Evolutionary conservation across 2,797 vertebrate species (phyloP).

Genomic region (Miichthys miiuy): DNA sequence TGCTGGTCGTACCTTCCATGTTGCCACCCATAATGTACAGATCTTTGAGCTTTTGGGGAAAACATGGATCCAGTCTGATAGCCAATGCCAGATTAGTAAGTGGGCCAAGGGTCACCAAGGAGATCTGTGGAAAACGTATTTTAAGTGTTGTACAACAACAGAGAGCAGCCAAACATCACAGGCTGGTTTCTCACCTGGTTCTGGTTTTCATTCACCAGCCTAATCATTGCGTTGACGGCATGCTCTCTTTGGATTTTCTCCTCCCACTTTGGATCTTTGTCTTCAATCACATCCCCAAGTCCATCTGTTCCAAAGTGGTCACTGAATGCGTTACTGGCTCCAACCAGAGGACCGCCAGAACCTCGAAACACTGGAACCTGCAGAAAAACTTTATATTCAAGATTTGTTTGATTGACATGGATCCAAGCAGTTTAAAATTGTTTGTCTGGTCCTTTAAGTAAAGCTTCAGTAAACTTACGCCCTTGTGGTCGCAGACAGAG

Average conservation of each 20-base stretch:
- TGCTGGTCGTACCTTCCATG: slow-evolving; percentile 82
- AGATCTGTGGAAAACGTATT: slow-evolving; percentile 73
- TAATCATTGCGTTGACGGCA: slow-evolving; percentile 80
- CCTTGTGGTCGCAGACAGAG: slow-evolving; percentile 72
- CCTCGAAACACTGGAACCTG: slow-evolving; percentile 87
- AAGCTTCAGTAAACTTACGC: slow-evolving; percentile 61
- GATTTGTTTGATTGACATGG: not conserved
- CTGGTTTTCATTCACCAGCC: slow-evolving; percentile 80
- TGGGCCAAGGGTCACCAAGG: slow-evolving; percentile 85
- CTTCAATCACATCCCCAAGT: slow-evolving; percentile 82
- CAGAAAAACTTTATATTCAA: not conserved
- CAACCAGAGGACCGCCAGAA: slow-evolving; percentile 72
- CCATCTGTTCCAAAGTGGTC: slow-evolving; percentile 86
- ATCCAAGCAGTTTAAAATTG: not conserved
- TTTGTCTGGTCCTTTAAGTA: not conserved
- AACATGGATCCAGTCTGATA: slow-evolving; percentile 79
- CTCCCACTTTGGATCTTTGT: slow-evolving; percentile 77
- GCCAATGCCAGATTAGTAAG: slow-evolving; percentile 87
- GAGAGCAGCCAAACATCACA: slow-evolving; percentile 1
- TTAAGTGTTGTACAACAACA: not conserved
- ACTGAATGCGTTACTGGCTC: not conserved
- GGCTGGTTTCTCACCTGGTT: slow-evolving; percentile 75
- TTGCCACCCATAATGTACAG: slow-evolving; percentile 89
- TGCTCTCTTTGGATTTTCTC: slow-evolving; percentile 81
- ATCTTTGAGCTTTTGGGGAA: slow-evolving; percentile 85